A percentile compares a stretch with the other conserved stretches of the same genome.
Conservation (phyloP, 2,797 vertebrate genomes). For the Melanotaenia trifasciata region DNA sequence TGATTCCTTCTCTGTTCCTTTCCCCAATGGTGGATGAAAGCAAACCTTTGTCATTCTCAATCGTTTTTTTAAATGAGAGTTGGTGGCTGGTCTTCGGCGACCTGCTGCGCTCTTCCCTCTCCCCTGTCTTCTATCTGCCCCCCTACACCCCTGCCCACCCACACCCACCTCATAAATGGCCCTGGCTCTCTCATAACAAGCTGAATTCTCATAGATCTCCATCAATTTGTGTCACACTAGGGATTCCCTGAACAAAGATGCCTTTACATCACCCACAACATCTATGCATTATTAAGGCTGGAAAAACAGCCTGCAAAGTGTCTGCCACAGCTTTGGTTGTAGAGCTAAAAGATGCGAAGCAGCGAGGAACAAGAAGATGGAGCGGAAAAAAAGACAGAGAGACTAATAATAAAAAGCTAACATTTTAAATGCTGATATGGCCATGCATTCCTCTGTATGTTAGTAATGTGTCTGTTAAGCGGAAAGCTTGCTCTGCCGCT, state of each 20-base stretch:
- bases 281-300: slow-evolving; percentile 83
- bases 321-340: slow-evolving; percentile 67
- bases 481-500: slow-evolving; percentile 36
- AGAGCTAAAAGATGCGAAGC: slow-evolving; percentile 62
- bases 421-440: slow-evolving; percentile 54
- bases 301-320: slow-evolving; percentile 74
- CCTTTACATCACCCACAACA: slow-evolving; percentile 72
- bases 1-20: slow-evolving; percentile 71
- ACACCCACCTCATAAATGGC: slow-evolving; percentile 68
- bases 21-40: slow-evolving; percentile 74
- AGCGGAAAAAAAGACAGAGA: slow-evolving; percentile 29
- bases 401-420: slow-evolving; percentile 62
- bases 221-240: slow-evolving; percentile 81
- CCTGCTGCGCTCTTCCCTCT: slow-evolving; percentile 70
- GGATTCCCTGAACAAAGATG: slow-evolving; percentile 80
- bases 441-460: slow-evolving; percentile 39
- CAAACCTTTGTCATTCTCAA: slow-evolving; percentile 74
- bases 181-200: slow-evolving; percentile 73
- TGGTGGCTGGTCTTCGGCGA: slow-evolving; percentile 69
- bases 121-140: slow-evolving; percentile 59
- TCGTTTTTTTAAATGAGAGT: slow-evolving; percentile 77
- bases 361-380: slow-evolving; percentile 34
- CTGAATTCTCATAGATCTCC: slow-evolving; percentile 79
- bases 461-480: slow-evolving; percentile 65
- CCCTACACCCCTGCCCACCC: slow-evolving; percentile 44